A percentile compares a stretch with the other conserved stretches of the same genome.
phyloP scores from a whole-genome alignment of 1,140 invertebrate genomes.

The Bemisia tabaci region DNA sequence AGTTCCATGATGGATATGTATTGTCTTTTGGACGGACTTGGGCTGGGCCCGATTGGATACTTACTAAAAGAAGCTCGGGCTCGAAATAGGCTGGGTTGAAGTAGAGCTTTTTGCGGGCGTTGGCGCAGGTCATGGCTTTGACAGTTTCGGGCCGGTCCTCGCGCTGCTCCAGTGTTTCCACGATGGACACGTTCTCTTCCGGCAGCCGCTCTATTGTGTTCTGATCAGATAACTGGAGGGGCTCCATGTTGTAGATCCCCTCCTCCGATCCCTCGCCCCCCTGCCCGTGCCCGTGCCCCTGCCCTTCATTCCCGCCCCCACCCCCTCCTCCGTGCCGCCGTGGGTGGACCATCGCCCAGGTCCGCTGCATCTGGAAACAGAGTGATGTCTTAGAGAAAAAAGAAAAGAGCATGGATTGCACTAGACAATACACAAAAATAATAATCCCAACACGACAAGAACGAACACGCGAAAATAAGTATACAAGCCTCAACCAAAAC shows the following conservation, averaged over 20 bases:
- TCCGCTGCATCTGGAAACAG: constrained; percentile 41
- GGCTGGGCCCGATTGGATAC: no score
- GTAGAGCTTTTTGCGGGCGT: constrained; percentile 59
- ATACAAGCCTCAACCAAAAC: no score
- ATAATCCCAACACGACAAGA: no score
- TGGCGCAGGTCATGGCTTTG: constrained; percentile 43
- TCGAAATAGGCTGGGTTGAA: constrained; percentile 82
- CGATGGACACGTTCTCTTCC: constrained; percentile 66
- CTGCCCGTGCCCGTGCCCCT: no score
- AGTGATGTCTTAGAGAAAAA: no score
- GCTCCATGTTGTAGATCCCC: neutral
- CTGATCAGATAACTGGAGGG: constrained; percentile 24
- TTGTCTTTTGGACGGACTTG: no score
- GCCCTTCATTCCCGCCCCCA: no score
- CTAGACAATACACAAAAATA: no score
- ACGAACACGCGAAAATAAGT: no score
- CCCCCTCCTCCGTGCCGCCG: constrained; percentile 24
- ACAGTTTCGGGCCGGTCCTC: constrained; percentile 45
- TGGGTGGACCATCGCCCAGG: constrained; percentile 53
- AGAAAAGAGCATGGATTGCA: no score
- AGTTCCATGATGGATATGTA: no score
- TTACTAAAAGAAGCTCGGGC: constrained; percentile 62
- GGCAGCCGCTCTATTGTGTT: constrained; percentile 53
- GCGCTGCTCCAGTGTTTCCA: constrained; percentile 53
- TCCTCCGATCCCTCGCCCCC: no score